A percentile compares a stretch with the other conserved stretches of the same genome.
Conservation (phyloP, 53 echinoderm and acorn worm species). For the Zoroaster sp. region DNA sequence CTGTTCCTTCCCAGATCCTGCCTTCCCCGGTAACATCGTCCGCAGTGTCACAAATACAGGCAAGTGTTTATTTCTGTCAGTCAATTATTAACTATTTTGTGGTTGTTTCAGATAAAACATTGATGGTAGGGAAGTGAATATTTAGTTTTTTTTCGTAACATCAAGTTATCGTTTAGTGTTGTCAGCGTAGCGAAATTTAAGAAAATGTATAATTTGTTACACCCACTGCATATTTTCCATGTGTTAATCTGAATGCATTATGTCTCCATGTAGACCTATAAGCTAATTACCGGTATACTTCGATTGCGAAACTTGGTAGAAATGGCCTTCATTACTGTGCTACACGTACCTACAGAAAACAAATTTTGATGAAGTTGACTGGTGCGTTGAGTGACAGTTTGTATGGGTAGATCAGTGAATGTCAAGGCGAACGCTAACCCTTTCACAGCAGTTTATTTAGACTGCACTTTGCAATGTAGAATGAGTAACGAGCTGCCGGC, state of each 20-base stretch:
- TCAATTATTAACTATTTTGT: not conserved
- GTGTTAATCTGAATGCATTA: too few species aligned
- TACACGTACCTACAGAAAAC: not conserved
- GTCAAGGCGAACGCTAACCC: conserved; percentile 18
- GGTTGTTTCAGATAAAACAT: not conserved
- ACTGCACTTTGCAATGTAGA: conserved; percentile 58
- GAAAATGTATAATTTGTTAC: too few species aligned
- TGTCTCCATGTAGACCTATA: too few species aligned
- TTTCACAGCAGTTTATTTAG: conserved; percentile 30
- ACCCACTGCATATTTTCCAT: too few species aligned
- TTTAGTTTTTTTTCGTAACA: not conserved
- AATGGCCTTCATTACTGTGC: not conserved
- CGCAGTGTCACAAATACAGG: conserved; percentile 92
- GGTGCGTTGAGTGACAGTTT: conserved; percentile 1
- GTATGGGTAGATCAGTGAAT: not conserved
- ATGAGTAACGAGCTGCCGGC: conserved; percentile 42
- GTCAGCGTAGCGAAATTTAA: too few species aligned
- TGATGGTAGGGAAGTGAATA: not conserved
- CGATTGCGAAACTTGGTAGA: not conserved
- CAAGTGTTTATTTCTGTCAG: conserved; percentile 9
- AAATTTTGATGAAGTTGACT: not conserved
- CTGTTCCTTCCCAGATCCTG: conserved; percentile 74
- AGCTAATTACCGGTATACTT: not conserved
- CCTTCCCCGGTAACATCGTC: conserved; percentile 90
- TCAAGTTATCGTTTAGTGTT: too few species aligned